phyloP scores from a whole-genome alignment of 1,140 invertebrate species.

The Cotesia vestalis region DNA sequence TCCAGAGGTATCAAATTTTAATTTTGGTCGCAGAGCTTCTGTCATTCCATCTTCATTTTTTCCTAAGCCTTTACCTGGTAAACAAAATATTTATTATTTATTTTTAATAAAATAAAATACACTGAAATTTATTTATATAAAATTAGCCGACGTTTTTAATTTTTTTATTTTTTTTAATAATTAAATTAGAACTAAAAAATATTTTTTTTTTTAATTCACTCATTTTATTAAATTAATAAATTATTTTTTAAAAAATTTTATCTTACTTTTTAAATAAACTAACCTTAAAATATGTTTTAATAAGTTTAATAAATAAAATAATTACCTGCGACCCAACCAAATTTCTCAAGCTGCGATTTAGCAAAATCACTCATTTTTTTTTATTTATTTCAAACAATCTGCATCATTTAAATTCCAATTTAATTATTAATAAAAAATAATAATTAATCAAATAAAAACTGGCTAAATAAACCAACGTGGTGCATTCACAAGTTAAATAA shows the following conservation, averaged over 20 bases:
- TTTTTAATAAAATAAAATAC: conserved; percentile 6
- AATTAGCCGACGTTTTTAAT: no score
- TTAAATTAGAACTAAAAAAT: no score
- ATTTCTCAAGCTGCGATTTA: conserved; percentile 70
- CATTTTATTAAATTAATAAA: not conserved
- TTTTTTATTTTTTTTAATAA: no score
- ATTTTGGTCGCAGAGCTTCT: conserved; percentile 76
- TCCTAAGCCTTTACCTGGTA: conserved; percentile 81
- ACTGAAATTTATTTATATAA: not conserved
- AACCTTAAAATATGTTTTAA: not conserved
- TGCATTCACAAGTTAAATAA: no score
- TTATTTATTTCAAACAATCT: no score
- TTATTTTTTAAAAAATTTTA: not conserved
- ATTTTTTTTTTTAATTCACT: no score
- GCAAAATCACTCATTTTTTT: conserved; percentile 67
- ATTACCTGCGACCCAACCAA: conserved; percentile 75
- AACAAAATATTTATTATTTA: conserved; percentile 26
- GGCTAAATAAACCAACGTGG: no score
- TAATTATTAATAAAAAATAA: no score
- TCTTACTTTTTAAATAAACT: not conserved
- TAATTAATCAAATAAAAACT: no score
- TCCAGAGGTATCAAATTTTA: conserved; percentile 81
- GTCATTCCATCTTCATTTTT: conserved; percentile 79
- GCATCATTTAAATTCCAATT: no score
- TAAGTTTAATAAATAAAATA: conserved; percentile 33